A percentile compares a stretch with the other conserved stretches of the same genome.
These are phyloP conservation scores for Halichoeres trimaculatus DNA, from an alignment of 2,113 vertebrate species.

Conservation along the genomic window DNA sequence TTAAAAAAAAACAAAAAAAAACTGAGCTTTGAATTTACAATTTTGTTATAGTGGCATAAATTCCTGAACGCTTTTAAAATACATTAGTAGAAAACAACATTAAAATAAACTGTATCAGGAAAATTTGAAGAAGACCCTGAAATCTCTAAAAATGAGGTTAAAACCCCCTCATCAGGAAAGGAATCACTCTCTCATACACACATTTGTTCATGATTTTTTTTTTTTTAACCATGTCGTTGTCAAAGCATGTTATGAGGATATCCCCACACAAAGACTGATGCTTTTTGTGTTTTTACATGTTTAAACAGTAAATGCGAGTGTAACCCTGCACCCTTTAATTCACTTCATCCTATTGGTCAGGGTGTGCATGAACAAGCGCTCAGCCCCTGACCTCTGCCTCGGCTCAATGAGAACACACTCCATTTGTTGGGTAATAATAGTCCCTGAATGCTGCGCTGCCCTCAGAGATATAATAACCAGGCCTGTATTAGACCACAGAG, in stretches of 20 bases:
- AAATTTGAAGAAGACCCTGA: too few species aligned
- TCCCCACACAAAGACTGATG: neutral
- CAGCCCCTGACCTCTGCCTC: slow-evolving; percentile 44
- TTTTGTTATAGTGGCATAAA: too few species aligned
- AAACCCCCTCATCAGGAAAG: neutral
- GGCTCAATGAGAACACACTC: slow-evolving; percentile 47
- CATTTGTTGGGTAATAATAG: slow-evolving; percentile 61
- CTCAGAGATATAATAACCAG: slow-evolving; percentile 58
- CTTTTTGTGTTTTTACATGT: neutral
- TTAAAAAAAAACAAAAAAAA: too few species aligned
- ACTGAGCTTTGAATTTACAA: too few species aligned
- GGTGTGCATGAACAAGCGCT: slow-evolving; percentile 19
- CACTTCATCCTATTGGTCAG: slow-evolving; percentile 22
- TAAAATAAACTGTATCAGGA: too few species aligned
- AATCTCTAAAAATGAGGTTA: too few species aligned
- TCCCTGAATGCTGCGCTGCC: slow-evolving; percentile 44
- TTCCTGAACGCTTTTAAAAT: too few species aligned
- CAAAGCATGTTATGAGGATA: neutral
- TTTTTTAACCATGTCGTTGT: neutral
- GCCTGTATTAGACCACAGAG: slow-evolving; percentile 48
- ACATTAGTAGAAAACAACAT: too few species aligned
- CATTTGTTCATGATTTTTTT: neutral
- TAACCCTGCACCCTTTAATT: slow-evolving; percentile 14
- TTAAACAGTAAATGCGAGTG: slow-evolving; percentile 2
- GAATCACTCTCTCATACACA: neutral